Conservation (phyloP, 2,797 vertebrate genomes). For the Crenuchus spilurus region DNA sequence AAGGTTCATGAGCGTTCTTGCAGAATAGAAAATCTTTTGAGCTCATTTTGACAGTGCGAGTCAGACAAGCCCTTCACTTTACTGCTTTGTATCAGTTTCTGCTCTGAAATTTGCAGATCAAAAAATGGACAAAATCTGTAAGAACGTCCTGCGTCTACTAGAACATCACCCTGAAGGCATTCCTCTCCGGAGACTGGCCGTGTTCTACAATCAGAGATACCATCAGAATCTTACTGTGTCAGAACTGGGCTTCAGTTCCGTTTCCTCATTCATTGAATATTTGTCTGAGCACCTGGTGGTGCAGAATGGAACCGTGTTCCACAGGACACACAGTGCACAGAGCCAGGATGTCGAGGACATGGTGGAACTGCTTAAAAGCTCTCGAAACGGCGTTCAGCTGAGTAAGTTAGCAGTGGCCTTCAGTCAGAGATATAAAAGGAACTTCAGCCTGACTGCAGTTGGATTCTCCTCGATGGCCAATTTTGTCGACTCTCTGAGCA, state of each 20-base stretch:
- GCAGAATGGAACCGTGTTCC: constrained; percentile 11
- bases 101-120: constrained; percentile 40
- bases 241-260: constrained; percentile 16
- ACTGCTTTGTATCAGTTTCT: no score
- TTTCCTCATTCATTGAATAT: constrained; percentile 33
- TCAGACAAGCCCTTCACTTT: no score
- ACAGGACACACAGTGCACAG: not conserved
- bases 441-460: not conserved
- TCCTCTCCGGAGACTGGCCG: constrained; percentile 23
- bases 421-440: not conserved
- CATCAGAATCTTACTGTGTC: constrained; percentile 17
- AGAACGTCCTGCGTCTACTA: constrained; percentile 22
- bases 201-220: constrained; percentile 27
- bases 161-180: constrained; percentile 37
- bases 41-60: no score
- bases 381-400: constrained; percentile 8
- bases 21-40: no score
- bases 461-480: constrained; percentile 5
- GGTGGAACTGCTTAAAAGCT: not conserved
- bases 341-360: not conserved
- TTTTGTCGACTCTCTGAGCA: constrained; percentile 15
- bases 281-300: constrained; percentile 24
- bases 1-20: no score
- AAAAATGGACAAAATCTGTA: constrained; percentile 26
- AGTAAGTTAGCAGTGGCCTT: constrained; percentile 7